Percentiles rank a stretch among this genome's conserved stretches.
Conservation (phyloP, 2,888 invertebrate species). For the Pomacea canaliculata region DNA sequence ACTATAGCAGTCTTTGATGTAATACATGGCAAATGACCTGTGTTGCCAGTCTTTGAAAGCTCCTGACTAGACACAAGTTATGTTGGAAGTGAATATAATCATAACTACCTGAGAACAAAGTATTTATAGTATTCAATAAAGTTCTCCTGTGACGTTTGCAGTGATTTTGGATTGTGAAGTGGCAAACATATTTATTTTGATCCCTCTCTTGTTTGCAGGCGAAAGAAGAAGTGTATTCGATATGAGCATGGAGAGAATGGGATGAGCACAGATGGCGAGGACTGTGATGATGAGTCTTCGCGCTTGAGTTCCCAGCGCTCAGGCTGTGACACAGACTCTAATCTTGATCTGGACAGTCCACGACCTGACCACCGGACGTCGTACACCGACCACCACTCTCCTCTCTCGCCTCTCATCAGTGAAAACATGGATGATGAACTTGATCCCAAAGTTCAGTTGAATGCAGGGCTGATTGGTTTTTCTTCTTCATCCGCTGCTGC, state of each 20-base stretch:
- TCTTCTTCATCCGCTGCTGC: neutral
- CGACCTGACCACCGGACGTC: neutral
- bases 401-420: constrained; percentile 21
- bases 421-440: constrained; percentile 18
- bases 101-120: no score
- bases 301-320: constrained; percentile 24
- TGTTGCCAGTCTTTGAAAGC: no score
- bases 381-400: constrained; percentile 22
- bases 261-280: constrained; percentile 23
- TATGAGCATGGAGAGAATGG: constrained; percentile 56
- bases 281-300: constrained; percentile 4
- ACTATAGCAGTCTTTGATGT: neutral
- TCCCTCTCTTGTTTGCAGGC: constrained; percentile 50
- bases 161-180: no score
- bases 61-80: no score
- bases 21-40: no score
- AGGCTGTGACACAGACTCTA: constrained; percentile 32
- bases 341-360: constrained; percentile 19
- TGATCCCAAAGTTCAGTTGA: constrained; percentile 1
- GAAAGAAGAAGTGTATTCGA: constrained; percentile 73
- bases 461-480: neutral
- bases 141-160: no score
- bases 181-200: no score
- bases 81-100: no score
- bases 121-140: no score